Evolutionary conservation across 2,797 vertebrate genomes (phyloP).

Genomic region (Hoplostethus atlanticus): DNA sequence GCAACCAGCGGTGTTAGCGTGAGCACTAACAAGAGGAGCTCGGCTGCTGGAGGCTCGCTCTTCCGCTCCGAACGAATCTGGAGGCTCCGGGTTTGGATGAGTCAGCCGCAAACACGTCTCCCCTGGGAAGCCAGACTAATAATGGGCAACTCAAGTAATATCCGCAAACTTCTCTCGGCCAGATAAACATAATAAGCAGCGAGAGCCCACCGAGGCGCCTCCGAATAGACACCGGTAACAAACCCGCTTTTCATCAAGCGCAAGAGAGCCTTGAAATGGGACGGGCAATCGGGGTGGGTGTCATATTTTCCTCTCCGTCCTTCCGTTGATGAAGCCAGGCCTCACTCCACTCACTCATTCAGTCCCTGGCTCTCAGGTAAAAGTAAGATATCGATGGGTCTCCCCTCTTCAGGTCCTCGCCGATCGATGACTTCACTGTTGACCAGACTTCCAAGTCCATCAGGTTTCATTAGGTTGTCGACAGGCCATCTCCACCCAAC

Average conservation of each 20-base stretch:
- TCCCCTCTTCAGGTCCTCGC: background rate
- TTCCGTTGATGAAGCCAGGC: too few relatives aligned
- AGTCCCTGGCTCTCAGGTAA: background rate
- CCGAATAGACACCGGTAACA: background rate
- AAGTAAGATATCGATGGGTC: background rate
- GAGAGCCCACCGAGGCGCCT: background rate
- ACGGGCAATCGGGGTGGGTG: too few relatives aligned
- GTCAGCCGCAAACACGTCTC: slow-evolving; percentile 22
- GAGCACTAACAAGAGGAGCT: slow-evolving; percentile 38
- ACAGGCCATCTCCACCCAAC: slow-evolving; percentile 32
- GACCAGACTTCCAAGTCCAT: slow-evolving; percentile 8
- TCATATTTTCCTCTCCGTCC: background rate
- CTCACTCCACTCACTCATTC: too few relatives aligned
- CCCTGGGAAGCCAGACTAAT: slow-evolving; percentile 26
- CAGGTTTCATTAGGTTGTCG: slow-evolving; percentile 32
- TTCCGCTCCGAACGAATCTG: slow-evolving; percentile 15
- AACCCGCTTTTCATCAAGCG: background rate
- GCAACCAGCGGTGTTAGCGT: slow-evolving; percentile 14
- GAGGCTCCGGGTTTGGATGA: slow-evolving; percentile 39
- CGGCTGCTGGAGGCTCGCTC: slow-evolving; percentile 34
- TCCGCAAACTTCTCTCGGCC: slow-evolving; percentile 17
- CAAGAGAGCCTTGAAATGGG: background rate
- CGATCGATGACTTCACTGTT: slow-evolving; percentile 26
- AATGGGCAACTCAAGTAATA: slow-evolving; percentile 29
- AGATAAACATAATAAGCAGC: slow-evolving; percentile 22